Percentiles rank a stretch among this genome's conserved stretches.
Evolutionary conservation across 2,888 invertebrate genomes (phyloP).

Genomic region (Microplitis deprimator): DNA sequence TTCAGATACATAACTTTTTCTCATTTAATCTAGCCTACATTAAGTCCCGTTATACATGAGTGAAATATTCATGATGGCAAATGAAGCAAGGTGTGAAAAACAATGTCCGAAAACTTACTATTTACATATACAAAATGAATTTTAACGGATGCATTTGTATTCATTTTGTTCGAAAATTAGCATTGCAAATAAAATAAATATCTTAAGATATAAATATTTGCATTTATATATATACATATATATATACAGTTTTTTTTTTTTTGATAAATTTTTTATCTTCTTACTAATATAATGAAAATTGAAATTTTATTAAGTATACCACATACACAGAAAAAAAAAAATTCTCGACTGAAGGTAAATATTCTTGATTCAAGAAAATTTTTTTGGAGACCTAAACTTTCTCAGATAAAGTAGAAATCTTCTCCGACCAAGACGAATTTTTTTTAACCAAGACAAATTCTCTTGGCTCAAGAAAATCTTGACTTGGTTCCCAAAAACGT

Average conservation of each 20-base stretch:
- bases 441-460: no score
- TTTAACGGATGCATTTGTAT: conserved; percentile 39
- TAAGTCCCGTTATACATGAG: neutral
- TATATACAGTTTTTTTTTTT: conserved; percentile 53
- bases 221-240: conserved; percentile 51
- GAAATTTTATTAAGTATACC: neutral
- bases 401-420: no score
- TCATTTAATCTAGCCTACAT: neutral
- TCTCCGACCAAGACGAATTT: no score
- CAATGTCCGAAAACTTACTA: conserved; percentile 28
- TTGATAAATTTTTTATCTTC: neutral
- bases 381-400: no score
- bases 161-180: conserved; percentile 53
- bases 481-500: no score
- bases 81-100: conserved; percentile 20
- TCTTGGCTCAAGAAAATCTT: no score
- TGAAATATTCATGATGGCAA: conserved; percentile 7
- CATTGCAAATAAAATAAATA: conserved; percentile 66
- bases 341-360: no score
- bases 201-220: conserved; percentile 55
- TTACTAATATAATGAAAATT: neutral
- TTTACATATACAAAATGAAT: conserved; percentile 40
- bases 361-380: no score
- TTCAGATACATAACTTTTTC: neutral
- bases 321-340: no score